Evolutionary conservation across 2,113 vertebrate species (phyloP).

Genomic region (Platichthys stellatus): DNA sequence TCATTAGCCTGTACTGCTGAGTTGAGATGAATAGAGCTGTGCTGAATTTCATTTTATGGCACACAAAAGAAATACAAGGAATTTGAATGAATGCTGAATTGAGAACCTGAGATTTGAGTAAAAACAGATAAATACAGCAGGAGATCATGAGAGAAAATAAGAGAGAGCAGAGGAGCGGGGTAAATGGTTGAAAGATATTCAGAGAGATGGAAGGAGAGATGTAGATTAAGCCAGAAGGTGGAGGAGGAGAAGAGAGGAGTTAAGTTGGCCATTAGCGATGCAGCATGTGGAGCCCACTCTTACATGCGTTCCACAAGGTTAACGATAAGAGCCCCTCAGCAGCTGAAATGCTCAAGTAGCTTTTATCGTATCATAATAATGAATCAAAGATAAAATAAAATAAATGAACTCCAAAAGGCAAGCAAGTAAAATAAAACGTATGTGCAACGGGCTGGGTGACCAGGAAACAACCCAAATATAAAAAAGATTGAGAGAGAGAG

Average conservation of each 20-base stretch:
- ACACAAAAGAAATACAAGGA: neutral
- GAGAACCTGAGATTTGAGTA: neutral
- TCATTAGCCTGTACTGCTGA: slow-evolving; percentile 27
- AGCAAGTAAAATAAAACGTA: slow-evolving; percentile 82
- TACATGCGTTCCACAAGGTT: slow-evolving; percentile 84
- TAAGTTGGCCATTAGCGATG: slow-evolving; percentile 82
- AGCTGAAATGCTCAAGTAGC: slow-evolving; percentile 87
- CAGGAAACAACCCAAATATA: slow-evolving; percentile 62
- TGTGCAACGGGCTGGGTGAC: slow-evolving; percentile 57
- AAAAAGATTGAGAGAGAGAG: slow-evolving; percentile 23
- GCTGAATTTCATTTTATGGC: slow-evolving; percentile 14
- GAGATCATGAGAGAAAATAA: slow-evolving; percentile 15
- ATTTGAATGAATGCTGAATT: neutral
- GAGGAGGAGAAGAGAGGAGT: slow-evolving; percentile 76
- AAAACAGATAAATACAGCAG: slow-evolving; percentile 4
- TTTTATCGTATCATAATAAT: slow-evolving; percentile 90
- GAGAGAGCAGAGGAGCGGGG: slow-evolving; percentile 12
- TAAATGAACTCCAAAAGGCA: slow-evolving; percentile 85
- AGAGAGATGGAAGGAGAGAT: slow-evolving; percentile 49
- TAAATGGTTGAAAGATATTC: slow-evolving; percentile 35
- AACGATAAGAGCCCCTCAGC: slow-evolving; percentile 85
- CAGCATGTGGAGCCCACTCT: slow-evolving; percentile 78
- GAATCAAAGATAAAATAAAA: slow-evolving; percentile 89
- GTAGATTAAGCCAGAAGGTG: slow-evolving; percentile 72
- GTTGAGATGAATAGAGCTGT: slow-evolving; percentile 7